Evolutionary conservation across 2,888 invertebrate genomes (phyloP), one percentile per base, ranked within the genome.

Genomic region (Aporophyla lueneburgensis): DNA sequence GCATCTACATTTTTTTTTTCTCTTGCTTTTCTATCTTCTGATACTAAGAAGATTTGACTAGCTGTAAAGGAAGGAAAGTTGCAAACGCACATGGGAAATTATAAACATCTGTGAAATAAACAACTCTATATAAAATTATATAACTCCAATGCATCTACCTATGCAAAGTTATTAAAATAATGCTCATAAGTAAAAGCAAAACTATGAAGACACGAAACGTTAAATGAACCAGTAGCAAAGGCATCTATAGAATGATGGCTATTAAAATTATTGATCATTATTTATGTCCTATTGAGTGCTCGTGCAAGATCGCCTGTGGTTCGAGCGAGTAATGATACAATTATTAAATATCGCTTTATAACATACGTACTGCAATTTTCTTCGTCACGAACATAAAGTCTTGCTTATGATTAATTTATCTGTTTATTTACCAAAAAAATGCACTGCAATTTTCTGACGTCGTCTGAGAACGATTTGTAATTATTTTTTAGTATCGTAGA

Each of bases 301-400:
- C 76, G 71, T 84, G 74, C 46, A n/a, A 59, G 53, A 78, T 66
- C 24, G 59, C 61, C 14, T 33, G 49, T 68, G 46, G 27, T 72
- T 27, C 71, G 10, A 27, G 12, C 70, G 19, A 49, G 70, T 78
- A 59, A 78, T 66, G 71, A 76, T 82, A 67, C 73, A 78, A 74
- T 75, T 46, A 75, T 62, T 74, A 59, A 76, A 84, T 62, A 78
- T 59, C 54, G 49, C 43, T 66, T 63, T 49, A 66, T 81, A 73
- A 68, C 56, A 58, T 58, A 84, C 33, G 71, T 61, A 62, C 53
- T 56, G 67, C 62, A 53, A 63, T 81, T 80, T 74, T 71, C 63
- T 58, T 24, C 14, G 69, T 16, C 76, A 83, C 80, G 84, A 80
- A 76, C 70, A 59, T 79, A 27, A 19, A 71, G 40, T 58, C 73